Evolutionary conservation across 2,113 vertebrate species (phyloP).

Genomic region (Erythrolamprus reginae): DNA sequence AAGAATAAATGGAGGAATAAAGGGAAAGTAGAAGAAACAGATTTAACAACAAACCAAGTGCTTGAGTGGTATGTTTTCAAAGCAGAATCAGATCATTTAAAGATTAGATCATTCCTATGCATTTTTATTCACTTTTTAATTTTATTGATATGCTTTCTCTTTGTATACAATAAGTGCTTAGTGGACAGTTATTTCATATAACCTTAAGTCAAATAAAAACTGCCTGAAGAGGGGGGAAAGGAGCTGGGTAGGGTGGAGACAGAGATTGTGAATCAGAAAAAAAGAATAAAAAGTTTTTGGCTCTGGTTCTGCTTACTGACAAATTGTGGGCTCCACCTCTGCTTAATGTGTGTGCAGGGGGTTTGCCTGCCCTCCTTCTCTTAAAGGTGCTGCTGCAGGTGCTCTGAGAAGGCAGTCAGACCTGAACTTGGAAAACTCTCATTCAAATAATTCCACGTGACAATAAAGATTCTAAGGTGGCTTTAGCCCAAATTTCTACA

Average conservation of each 20-base stretch:
- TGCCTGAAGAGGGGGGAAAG: background rate
- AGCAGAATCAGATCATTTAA: background rate
- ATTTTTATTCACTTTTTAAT: background rate
- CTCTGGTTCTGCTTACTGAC: background rate
- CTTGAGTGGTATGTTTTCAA: background rate
- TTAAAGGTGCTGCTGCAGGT: too few species aligned
- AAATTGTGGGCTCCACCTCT: background rate
- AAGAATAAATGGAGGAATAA: background rate
- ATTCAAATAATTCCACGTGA: too few species aligned
- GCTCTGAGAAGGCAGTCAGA: background rate
- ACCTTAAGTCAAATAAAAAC: background rate
- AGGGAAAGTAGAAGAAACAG: too few species aligned
- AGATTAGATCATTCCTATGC: background rate
- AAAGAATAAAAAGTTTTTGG: background rate
- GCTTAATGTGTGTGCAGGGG: too few species aligned
- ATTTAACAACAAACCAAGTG: background rate
- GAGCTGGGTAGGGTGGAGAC: background rate
- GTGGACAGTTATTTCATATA: background rate
- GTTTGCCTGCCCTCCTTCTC: too few species aligned
- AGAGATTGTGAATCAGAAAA: background rate
- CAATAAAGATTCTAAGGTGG: background rate
- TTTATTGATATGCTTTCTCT: too few species aligned
- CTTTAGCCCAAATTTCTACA: background rate
- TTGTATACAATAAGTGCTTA: too few species aligned
- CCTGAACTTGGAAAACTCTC: background rate